Evolutionary conservation across 1,140 invertebrate genomes (phyloP).

Genomic region (Drosophila nannoptera): DNA sequence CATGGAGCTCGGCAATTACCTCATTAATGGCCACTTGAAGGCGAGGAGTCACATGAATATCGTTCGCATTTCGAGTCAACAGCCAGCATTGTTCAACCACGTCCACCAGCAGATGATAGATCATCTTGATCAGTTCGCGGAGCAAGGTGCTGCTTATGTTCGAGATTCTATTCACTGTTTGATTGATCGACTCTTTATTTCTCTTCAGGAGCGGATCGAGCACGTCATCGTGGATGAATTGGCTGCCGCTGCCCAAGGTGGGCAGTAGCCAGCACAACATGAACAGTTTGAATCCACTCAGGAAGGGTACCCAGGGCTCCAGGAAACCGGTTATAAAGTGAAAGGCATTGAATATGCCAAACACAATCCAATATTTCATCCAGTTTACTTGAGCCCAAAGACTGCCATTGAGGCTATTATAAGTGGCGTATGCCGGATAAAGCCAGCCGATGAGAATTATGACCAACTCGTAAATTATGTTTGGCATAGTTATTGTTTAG

Average conservation of each 20-base stretch:
- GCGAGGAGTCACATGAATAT: conserved; percentile 33
- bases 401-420: conserved; percentile 75
- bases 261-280: conserved; percentile 59
- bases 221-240: conserved; percentile 47
- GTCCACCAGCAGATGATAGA: conserved; percentile 20
- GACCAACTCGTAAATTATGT: conserved; percentile 18
- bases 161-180: conserved; percentile 82
- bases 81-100: conserved; percentile 32
- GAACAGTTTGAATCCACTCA: conserved; percentile 48
- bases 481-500: background rate
- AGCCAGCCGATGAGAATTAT: conserved; percentile 51
- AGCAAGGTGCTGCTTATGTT: conserved; percentile 10
- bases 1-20: conserved; percentile 31
- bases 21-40: conserved; percentile 40
- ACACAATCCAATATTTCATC: conserved; percentile 69
- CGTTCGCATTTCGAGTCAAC: conserved; percentile 11
- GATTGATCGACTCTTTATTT: conserved; percentile 89
- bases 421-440: conserved; percentile 82
- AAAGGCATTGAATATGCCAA: conserved; percentile 35
- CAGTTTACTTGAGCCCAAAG: conserved; percentile 91
- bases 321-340: conserved; percentile 36
- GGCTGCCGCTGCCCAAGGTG: conserved; percentile 42
- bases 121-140: conserved; percentile 18
- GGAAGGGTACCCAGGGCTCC: conserved; percentile 40
- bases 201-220: conserved; percentile 41